Evolutionary conservation across 1,140 invertebrate species (phyloP).

Genomic region (Chionoecetes opilio): DNA sequence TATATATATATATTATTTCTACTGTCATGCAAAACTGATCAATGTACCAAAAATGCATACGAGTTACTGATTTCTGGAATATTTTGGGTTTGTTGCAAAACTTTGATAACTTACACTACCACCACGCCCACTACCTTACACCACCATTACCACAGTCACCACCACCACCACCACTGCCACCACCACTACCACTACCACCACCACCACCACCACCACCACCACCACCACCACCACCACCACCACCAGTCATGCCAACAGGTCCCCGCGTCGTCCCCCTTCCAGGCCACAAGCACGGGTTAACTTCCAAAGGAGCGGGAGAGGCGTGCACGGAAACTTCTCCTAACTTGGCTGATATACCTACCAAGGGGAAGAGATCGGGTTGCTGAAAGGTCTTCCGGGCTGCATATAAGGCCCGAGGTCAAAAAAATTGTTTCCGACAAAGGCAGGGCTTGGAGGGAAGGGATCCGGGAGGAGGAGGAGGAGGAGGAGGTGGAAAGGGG

Average conservation of each 20-base stretch:
- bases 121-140: too few species aligned
- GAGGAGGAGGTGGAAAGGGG: neutral
- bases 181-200: neutral
- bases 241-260: neutral
- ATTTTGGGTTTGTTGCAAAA: neutral
- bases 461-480: neutral
- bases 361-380: conserved; percentile 2
- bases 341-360: neutral
- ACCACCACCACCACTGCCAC: neutral
- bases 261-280: neutral
- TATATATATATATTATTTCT: too few species aligned
- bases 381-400: conserved; percentile 15
- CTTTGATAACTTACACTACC: neutral
- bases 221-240: neutral
- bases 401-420: neutral
- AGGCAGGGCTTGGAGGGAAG: too few species aligned
- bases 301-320: conserved; percentile 3
- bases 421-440: neutral
- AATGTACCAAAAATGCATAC: too few species aligned
- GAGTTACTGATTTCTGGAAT: too few species aligned
- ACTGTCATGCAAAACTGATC: too few species aligned
- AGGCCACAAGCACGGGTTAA: conserved; percentile 6
- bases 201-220: conserved; percentile 10
- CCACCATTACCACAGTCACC: neutral
- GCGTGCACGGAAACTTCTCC: neutral